Evolutionary conservation across 1,140 invertebrate species (phyloP).

Genomic region (Bilobella aurantiaca): DNA sequence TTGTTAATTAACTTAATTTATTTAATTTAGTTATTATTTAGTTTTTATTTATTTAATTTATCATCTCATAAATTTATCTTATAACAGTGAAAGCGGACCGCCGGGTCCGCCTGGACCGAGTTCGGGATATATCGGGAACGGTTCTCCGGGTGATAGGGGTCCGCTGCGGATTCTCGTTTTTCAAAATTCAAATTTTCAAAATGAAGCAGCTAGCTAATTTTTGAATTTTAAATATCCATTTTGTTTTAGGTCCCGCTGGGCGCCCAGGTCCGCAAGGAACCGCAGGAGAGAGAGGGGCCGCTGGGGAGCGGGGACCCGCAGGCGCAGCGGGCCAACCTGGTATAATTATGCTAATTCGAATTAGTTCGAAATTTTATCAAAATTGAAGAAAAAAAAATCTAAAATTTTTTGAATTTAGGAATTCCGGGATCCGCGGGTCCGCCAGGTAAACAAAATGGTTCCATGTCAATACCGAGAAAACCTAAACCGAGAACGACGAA

Average conservation of each 20-base stretch:
- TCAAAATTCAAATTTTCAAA: not conserved
- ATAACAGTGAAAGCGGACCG: constrained; percentile 41
- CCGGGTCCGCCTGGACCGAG: constrained; percentile 23
- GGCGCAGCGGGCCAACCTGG: constrained; percentile 36
- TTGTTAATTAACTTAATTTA: not conserved
- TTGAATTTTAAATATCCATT: not conserved
- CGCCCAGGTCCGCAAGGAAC: constrained; percentile 32
- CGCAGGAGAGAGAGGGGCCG: constrained; percentile 45
- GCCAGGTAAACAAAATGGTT: constrained; percentile 33
- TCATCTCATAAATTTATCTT: no score
- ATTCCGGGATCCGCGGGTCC: constrained; percentile 38
- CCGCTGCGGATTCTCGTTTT: no score
- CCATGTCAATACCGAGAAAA: no score
- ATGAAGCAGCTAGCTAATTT: not conserved
- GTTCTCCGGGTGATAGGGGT: not conserved
- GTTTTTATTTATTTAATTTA: constrained; percentile 8
- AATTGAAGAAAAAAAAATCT: not conserved
- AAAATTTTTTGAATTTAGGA: constrained; percentile 24
- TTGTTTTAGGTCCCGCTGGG: constrained; percentile 31
- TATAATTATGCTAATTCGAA: no score
- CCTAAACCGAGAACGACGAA: no score
- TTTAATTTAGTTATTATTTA: not conserved
- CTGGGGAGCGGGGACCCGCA: constrained; percentile 43
- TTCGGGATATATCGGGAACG: not conserved
- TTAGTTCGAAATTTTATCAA: no score